Base-by-base conservation (phyloP, 2,113 vertebrate species). In the Microtus montanus region DNA sequence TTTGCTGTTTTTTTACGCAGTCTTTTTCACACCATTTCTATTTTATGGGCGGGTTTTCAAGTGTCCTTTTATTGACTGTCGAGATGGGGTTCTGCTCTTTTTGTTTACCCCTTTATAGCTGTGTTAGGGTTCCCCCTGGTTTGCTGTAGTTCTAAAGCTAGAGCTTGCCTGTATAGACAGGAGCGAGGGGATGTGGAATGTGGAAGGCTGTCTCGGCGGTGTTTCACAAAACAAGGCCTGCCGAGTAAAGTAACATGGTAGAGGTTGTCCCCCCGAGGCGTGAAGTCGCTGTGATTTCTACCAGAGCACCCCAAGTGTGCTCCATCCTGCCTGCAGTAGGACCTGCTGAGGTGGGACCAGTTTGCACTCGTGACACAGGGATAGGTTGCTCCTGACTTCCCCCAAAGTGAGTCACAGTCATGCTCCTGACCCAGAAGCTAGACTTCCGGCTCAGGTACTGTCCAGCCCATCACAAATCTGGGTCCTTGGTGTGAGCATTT, bases 391-490 rank as follows among this genome's bases (percentile, higher is more conserved):
- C 61, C 24, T 58, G 41, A 44, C 24, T 33, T 33, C 47, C 68
- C 24, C 58, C 30, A 15, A 5, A 24, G 41, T 30, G 24, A 66
- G 83, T 20, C 87, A 66, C 4, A 2, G 38, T 47, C 74, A 22
- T 10, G 8, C 54, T 66, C 47, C 30, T 78, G 54, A 15, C 68
- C 61, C 86, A 41, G 3, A 0, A 41, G 38, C 47, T 61, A 24
- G 38, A 52, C 89, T 87, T 13, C 63, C 0, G 5, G 15, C 49
- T 15, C n/a, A 5, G 68, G 49, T 28, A 24, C 13, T 0, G 3
- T 24, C 19, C 19, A 3, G 33, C 41, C 66, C 1, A 0, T 52
- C 22, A 3, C 3, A 8, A 12, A 61, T n/a, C 5, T 35, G 1
- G 38, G 41, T 38, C 19, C 19, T 61, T 30, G 7, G 68, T 28